phyloP scores from a whole-genome alignment of 64 coral and sea anemone genomes.

The Dendrophyllia cribrosa region DNA sequence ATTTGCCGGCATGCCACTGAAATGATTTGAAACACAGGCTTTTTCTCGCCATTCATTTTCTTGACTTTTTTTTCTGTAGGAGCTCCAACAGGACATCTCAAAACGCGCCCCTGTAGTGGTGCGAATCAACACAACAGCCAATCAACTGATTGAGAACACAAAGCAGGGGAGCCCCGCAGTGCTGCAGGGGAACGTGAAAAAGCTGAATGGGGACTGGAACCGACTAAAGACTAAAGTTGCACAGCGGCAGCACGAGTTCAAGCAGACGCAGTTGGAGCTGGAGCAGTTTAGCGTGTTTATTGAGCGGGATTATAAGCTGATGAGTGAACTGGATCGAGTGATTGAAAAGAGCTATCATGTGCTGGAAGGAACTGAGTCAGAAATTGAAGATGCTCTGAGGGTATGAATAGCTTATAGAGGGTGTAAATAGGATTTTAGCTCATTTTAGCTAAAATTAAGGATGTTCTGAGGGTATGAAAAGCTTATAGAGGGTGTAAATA shows the following conservation, averaged over 20 bases:
- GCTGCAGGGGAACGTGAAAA: conserved; percentile 82
- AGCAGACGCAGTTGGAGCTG: conserved; percentile 74
- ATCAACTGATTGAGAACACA: conserved; percentile 86
- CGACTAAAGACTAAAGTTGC: conserved; percentile 93
- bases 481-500: background rate
- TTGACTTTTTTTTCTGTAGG: conserved; percentile 33
- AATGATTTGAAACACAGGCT: too few relatives aligned
- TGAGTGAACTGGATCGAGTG: conserved; percentile 79
- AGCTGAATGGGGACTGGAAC: conserved; percentile 93
- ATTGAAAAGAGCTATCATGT: conserved; percentile 79
- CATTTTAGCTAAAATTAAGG: conserved; percentile 34
- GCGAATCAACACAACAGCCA: conserved; percentile 93
- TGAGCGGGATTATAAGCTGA: conserved; percentile 69
- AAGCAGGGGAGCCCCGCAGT: conserved; percentile 81
- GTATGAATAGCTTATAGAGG: background rate
- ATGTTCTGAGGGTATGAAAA: conserved; percentile 68
- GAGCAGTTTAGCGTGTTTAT: conserved; percentile 78
- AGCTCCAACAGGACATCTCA: conserved; percentile 92
- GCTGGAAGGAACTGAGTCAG: conserved; percentile 69
- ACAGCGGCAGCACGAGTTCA: conserved; percentile 85
- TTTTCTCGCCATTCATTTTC: background rate
- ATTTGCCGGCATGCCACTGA: too few relatives aligned
- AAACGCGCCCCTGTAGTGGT: conserved; percentile 89
- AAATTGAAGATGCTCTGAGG: conserved; percentile 78
- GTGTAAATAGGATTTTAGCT: background rate